Evolutionary conservation across 2,113 vertebrate genomes (phyloP).

Genomic region (Urocolius indicus): DNA sequence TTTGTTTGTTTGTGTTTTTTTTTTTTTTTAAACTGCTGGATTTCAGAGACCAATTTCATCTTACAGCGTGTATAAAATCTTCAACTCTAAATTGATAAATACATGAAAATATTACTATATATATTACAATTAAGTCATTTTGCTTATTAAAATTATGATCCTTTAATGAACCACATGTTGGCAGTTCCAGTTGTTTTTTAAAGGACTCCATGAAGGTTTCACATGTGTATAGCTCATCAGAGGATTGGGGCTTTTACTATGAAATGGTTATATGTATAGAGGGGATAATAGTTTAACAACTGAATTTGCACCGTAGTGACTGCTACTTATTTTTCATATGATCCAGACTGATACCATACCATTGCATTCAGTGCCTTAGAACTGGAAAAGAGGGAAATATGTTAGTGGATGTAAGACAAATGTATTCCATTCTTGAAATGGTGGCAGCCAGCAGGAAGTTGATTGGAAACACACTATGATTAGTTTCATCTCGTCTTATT

Average conservation of each 20-base stretch:
- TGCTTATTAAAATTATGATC: constrained; percentile 9
- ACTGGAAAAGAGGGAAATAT: background rate
- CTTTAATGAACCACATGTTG: background rate
- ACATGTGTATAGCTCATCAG: background rate
- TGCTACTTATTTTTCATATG: background rate
- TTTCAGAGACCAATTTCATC: constrained; percentile 6
- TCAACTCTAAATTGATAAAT: background rate
- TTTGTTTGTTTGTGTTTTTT: background rate
- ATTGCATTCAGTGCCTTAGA: background rate
- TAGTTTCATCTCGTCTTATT: constrained; percentile 63
- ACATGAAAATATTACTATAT: background rate
- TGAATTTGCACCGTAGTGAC: background rate
- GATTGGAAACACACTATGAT: constrained; percentile 63
- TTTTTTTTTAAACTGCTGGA: constrained; percentile 6
- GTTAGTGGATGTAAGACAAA: constrained; percentile 21
- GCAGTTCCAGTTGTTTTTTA: background rate
- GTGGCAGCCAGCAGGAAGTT: constrained; percentile 55
- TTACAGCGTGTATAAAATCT: background rate
- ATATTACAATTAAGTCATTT: constrained; percentile 41
- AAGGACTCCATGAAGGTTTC: background rate
- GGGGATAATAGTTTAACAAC: background rate
- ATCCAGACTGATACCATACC: background rate
- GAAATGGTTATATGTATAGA: background rate
- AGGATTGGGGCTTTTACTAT: background rate
- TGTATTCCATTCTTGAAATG: constrained; percentile 62